phyloP scores from a whole-genome alignment of 1,140 invertebrate genomes.

The Palaemon carinicauda region DNA sequence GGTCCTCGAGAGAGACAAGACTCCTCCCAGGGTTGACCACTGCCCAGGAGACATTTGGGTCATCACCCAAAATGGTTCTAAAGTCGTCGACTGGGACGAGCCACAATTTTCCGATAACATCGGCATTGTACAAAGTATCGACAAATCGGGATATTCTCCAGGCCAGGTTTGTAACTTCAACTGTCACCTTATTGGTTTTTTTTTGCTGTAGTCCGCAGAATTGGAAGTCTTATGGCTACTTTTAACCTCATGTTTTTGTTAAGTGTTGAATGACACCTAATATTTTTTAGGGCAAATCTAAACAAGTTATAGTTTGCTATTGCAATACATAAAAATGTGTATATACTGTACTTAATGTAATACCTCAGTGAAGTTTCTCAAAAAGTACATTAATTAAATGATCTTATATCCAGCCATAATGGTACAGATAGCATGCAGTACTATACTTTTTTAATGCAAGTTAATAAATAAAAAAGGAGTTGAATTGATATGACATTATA shows the following conservation, averaged over 20 bases:
- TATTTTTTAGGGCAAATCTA: too few species aligned
- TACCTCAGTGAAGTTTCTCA: too few species aligned
- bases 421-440: too few species aligned
- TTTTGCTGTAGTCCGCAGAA: background rate
- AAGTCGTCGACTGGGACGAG: constrained; percentile 92
- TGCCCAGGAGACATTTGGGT: constrained; percentile 95
- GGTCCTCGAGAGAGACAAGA: constrained; percentile 79
- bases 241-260: too few species aligned
- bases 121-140: constrained; percentile 79
- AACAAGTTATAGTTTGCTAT: too few species aligned
- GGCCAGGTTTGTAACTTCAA: constrained; percentile 66
- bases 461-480: too few species aligned
- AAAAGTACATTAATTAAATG: too few species aligned
- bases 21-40: constrained; percentile 84
- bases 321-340: too few species aligned
- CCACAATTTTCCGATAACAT: constrained; percentile 91
- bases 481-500: background rate
- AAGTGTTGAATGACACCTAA: too few species aligned
- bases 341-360: too few species aligned
- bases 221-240: background rate
- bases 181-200: background rate
- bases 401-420: too few species aligned
- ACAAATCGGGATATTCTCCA: constrained; percentile 86
- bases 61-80: constrained; percentile 89
- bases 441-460: too few species aligned